Conservation (phyloP, 2,888 invertebrate genomes). For the Caenorhabditis sp. region DNA sequence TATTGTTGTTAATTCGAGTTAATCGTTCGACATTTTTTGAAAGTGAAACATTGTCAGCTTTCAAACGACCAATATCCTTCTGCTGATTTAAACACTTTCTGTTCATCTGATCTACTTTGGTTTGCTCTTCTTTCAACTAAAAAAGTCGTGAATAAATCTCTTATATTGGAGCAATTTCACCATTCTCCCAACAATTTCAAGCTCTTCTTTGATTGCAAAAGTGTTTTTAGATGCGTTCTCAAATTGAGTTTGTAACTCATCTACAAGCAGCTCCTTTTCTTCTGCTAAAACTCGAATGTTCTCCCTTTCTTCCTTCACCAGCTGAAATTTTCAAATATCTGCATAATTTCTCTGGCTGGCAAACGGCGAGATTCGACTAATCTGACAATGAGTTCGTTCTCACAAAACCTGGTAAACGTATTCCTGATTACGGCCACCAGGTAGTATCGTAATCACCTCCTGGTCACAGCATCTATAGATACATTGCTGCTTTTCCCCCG, state of each 20-base stretch:
- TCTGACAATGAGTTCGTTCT: no score
- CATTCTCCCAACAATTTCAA: conserved; percentile 54
- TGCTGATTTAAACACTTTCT: conserved; percentile 7
- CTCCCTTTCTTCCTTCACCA: conserved; percentile 56
- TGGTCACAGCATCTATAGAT: no score
- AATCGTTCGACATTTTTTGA: conserved; percentile 1
- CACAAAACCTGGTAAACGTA: no score
- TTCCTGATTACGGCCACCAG: no score
- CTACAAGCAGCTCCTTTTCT: conserved; percentile 30
- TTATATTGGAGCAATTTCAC: no score
- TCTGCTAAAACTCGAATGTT: conserved; percentile 44
- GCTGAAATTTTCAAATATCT: no score
- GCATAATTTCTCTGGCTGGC: no score
- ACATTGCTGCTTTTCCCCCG: no score
- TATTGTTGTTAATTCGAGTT: no score
- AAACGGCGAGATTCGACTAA: no score
- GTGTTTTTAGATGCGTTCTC: background rate
- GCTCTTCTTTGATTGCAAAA: conserved; percentile 35
- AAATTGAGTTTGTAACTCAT: background rate
- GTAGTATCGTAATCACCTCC: no score
- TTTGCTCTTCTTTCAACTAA: conserved; percentile 48
- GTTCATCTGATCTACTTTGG: conserved; percentile 30
- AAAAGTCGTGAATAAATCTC: background rate
- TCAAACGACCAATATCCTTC: conserved; percentile 25
- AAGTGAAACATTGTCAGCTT: background rate